Evolutionary conservation across 2,113 vertebrate species (phyloP), one percentile per base, ranked within the genome.

Genomic region (Enhydra lutris): DNA sequence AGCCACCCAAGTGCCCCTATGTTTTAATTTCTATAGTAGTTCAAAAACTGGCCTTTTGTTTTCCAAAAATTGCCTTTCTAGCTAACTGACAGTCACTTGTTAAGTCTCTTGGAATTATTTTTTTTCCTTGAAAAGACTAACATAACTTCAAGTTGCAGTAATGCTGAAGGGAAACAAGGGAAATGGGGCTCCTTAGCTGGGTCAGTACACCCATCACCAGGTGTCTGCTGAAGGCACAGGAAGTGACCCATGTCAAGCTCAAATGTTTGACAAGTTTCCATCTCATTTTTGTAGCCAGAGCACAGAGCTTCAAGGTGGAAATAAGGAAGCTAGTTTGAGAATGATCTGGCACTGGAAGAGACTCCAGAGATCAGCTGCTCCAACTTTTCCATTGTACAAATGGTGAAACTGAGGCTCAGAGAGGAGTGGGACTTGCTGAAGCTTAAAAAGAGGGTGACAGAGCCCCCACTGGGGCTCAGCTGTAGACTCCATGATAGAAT

Each of bases 71-170:
- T 82, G 42, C 45, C 52, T 93, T 89, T 89, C 78, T 89, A 91
- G 10, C 63, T 85, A 69, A 84, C 57, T 39, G 82, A 45, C 15
- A 50, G 26, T 87, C 50, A 61, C 61, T 93, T 78, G 36, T 69
- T 92, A 82, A 80, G 17, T 69, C 26, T 13, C 4, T 26, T 67
- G 50, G 23, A 34, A 59, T 85, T 91, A 74, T 73, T 93, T 92
- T 88, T 91, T 88, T 91, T 55, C 84, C 45, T 85, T 84, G n/a
- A 81, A 91, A 95, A 97, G 50, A 85, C 42, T 36, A 82, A 92
- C 86, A 79, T 21, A 73, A 26, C 18, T 76, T 96, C 57, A 84
- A 94, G 93, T 9, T 79, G 20, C 67, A 79, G 23, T 31, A 36
- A 50, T 11, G 39, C 50, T 50, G 34, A 89, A 93, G 31, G n/a